Evolutionary conservation across 2,797 vertebrate genomes (phyloP), one percentile per base, ranked within the genome.

Genomic region (Chiloscyllium punctatum): DNA sequence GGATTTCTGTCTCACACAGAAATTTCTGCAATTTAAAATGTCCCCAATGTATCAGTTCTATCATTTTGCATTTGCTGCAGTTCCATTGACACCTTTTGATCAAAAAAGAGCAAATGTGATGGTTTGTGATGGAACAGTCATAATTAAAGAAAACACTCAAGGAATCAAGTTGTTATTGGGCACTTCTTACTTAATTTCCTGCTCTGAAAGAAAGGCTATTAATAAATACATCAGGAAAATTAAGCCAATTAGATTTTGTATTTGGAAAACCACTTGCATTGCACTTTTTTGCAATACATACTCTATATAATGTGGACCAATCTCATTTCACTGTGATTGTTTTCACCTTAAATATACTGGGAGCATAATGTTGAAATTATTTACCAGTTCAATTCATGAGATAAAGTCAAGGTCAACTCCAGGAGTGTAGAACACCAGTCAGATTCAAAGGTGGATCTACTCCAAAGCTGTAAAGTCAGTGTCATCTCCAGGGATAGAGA

Each of bases 121-220:
- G 42, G 48, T 48, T 48, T 72, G 94, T 74, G 92, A 51, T 21
- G 8, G 69, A 94, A 71, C 69, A 71, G 69, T 94, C 69, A 94
- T 4, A 94, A 72, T 71, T 74, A 94, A 74, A 74, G 68, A 72
- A 94, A 94, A 94, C 48, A 74, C 6, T 72, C 69, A 51, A 30
- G 68, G 42, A 94, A 33, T 72, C 42, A 94, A 74, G 94, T 94
- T 94, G 42, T 71, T 94, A 27, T 72, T 94, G 92, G 92, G 33
- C 3, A 23, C 13, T 15, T 71, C 92, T 30, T 51, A 48, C 42
- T 53, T 71, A 94, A 94, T 94, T 94, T 74, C 48, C 25, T 94
- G 42, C n/a, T 94, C 51, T 94, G 68, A 94, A 51, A 71, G 48
- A 74, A 74, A 94, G 68, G 0, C 37, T 71, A 69, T 25, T 33